phyloP scores from a whole-genome alignment of 2,888 invertebrate species.

The Eupithecia centaureata region DNA sequence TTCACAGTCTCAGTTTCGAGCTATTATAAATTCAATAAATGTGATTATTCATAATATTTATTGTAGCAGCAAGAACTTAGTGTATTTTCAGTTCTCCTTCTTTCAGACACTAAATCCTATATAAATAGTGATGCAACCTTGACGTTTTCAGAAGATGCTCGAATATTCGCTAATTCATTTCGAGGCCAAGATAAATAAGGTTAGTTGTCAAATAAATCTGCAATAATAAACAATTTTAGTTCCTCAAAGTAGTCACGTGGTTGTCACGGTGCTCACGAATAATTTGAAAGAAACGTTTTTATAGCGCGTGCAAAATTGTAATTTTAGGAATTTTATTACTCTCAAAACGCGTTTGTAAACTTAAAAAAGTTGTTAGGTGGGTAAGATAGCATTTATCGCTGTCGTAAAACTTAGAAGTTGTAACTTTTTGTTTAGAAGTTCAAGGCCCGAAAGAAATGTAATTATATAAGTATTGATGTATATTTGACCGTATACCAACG shows the following conservation, averaged over 20 bases:
- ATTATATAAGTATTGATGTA: background rate
- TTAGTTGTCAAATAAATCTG: background rate
- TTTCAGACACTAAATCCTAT: background rate
- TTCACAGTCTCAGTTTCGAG: background rate
- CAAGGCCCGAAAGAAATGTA: background rate
- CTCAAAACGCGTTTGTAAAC: conserved; percentile 13
- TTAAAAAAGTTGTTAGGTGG: conserved; percentile 11
- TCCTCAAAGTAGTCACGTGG: conserved; percentile 10
- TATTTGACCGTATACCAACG: background rate
- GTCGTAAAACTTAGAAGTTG: conserved; percentile 1
- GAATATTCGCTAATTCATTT: background rate
- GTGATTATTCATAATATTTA: conserved; percentile 1
- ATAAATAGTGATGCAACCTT: background rate
- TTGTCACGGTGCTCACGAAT: conserved; percentile 35
- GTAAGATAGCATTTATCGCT: background rate
- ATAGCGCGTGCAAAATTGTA: conserved; percentile 34
- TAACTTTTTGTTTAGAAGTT: background rate
- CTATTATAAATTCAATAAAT: background rate
- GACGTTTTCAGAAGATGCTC: background rate
- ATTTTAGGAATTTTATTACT: conserved; percentile 32
- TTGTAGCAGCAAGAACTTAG: background rate
- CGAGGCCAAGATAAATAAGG: background rate
- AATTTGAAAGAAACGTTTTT: conserved; percentile 37
- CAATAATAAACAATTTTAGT: background rate
- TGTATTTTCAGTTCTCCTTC: background rate